These are phyloP conservation scores for human (Homo sapiens) DNA, from an alignment of 2,113 vertebrate genomes.

Conservation along the genomic window GRCh38 chr7:137071501-137072000, in stretches of 20 bases:
- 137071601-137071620: too few relatives aligned
- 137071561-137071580: neutral
- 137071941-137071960: neutral
- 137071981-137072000: fast-evolving
- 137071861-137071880: neutral
- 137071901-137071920: neutral
- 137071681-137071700: neutral
- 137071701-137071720: neutral
- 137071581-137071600: neutral
- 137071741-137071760: neutral
- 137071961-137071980: neutral
- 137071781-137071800: neutral
- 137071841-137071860: neutral
- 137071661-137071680: neutral
- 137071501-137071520: neutral
- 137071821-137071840: neutral
- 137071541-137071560: neutral
- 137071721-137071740: neutral
- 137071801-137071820: neutral
- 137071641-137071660: too few relatives aligned
- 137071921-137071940: neutral
- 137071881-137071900: neutral
- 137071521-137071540: neutral
- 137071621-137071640: too few relatives aligned
- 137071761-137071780: neutral